Evolutionary conservation across 2,797 vertebrate genomes (phyloP), one percentile per base, ranked within the genome.

Genomic region (Cynopterus sphinx): DNA sequence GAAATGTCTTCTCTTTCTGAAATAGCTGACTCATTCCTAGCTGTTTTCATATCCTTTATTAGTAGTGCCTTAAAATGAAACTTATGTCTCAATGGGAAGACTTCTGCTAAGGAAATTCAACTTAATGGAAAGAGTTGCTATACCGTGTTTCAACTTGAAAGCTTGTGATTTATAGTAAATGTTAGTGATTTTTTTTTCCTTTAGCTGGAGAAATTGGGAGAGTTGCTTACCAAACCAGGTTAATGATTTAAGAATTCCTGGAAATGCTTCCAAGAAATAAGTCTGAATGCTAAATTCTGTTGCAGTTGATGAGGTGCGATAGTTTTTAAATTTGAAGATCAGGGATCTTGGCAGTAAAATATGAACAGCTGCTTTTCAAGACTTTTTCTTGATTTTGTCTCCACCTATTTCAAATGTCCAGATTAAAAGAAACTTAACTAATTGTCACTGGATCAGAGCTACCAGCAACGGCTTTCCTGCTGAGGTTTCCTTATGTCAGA

Each of bases 61-160:
- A 95, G 91, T 85, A 94, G 70, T 96, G 97, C 95, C 96, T 96
- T 97, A 96, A 91, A 87, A 93, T 93, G 94, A 97, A 92, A 68
- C 36, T 55, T 70, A 17, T 0, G 6, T 96, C 49, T 93, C 33
- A 46, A 36, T 63, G 65, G 24, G 84, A 95, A 71, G 55, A 75
- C 83, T 87, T 93, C 88, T 82, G 55, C 71, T 90, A 70, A 89
- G 51, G 63, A 95, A 59, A 51, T 93, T 79, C 73, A 82, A 19
- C 77, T 65, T 88, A 41, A 53, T 82, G 70, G 55, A 89, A 94
- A 75, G 53, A 94, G 67, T 33, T n/a, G 70, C 75, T 84, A 61
- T 19, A 43, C 57, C 57, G 39, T 13, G 36, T 63, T 90, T 79
- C 87, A 74, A 5, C 39, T 53, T 93, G 77, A 91, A 79, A 73